Conservation (phyloP, 2,888 invertebrate species). For the Augiades crinisus region DNA sequence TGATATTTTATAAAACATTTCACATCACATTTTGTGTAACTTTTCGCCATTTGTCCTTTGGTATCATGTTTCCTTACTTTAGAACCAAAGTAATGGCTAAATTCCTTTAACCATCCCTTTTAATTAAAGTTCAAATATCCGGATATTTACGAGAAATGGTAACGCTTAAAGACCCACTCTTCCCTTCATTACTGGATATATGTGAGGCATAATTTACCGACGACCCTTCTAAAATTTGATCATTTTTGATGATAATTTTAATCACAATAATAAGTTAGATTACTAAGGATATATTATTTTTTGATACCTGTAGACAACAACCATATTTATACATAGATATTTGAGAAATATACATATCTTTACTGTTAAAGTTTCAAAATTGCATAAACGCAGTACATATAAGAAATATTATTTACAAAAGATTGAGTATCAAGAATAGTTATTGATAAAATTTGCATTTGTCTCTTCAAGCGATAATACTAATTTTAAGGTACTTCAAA, state of each 20-base stretch:
- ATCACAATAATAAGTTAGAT: not conserved
- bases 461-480: conserved; percentile 47
- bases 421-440: conserved; percentile 74
- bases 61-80: too few relatives aligned
- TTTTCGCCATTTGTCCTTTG: too few relatives aligned
- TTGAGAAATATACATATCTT: conserved; percentile 10
- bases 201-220: too few relatives aligned
- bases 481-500: conserved; percentile 40
- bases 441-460: conserved; percentile 43
- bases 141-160: too few relatives aligned
- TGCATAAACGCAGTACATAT: conserved; percentile 6
- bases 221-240: too few relatives aligned
- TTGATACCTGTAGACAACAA: conserved; percentile 8
- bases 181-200: too few relatives aligned
- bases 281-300: conserved; percentile 1
- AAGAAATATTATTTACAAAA: conserved; percentile 67
- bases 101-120: too few relatives aligned
- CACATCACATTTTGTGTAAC: too few relatives aligned
- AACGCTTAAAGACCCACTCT: too few relatives aligned
- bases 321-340: conserved; percentile 9
- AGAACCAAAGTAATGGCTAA: too few relatives aligned
- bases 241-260: not conserved
- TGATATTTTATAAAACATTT: too few relatives aligned
- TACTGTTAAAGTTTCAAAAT: conserved; percentile 3
- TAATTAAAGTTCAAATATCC: too few relatives aligned